Evolutionary conservation across 1,140 invertebrate genomes (phyloP), one percentile per base, ranked within the genome.

Genomic region (Sycobia sp.): DNA sequence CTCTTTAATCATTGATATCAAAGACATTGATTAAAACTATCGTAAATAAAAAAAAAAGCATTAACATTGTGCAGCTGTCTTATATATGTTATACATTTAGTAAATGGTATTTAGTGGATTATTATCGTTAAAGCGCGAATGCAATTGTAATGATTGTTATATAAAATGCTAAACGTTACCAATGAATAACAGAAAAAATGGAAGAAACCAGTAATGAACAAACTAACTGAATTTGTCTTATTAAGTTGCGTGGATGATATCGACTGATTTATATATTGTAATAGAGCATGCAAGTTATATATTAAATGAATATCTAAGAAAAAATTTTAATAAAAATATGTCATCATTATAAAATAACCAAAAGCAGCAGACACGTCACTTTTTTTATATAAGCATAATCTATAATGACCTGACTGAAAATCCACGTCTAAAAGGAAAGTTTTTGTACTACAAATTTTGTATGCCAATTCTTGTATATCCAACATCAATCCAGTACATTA

Each of bases 391-490:
- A 18, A 49, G 36, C 46, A 32, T 20, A 56, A 50, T 41, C n/a
- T n/a, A 13, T 50, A 34, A 50, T 57, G 14, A 36, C n/a, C 16
- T 13, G 62, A 65, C 46, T 58, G 38, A 51, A 22, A 36, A 65
- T 53, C 38, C 44, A 43, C 32, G 32, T 58, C 47, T 27, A 43
- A 65, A 46, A 27, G 4, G 16, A 18, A 41, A 57, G 34, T 64
- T 64, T n/a, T 64, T 64, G 23, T 64, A 64, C 46, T 51, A 57
- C n/a, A 29, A 41, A 56, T 56, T 57, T 64, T 58, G 36, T 64
- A 58, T 57, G 29, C 51, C 53, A 34, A 43, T 43, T 41, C n/a
- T 13, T 50, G 34, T 16, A 47, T 18, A 16, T 49, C 50, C 4
- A 20, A 34, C 20, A 36, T 29, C 3, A 32, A 44, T 27, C 23